Percentiles rank a stretch among this genome's conserved stretches.
Conservation (phyloP, 2,888 invertebrate species). For the Ariolimax columbianus region DNA sequence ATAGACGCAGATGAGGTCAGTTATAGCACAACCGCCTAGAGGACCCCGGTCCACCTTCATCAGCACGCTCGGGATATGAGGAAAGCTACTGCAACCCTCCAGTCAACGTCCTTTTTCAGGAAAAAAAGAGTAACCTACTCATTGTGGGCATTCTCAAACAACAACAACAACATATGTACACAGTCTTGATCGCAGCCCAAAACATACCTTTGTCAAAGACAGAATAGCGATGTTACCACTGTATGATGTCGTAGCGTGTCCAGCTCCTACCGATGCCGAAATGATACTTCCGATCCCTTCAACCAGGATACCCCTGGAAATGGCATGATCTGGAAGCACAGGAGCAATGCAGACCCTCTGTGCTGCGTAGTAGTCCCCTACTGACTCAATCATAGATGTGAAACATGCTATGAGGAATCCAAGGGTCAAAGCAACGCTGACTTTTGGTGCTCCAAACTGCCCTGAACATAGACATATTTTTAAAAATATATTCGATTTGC, state of each 20-base stretch:
- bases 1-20: too few species aligned
- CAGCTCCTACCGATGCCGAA: conserved; percentile 66
- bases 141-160: too few species aligned
- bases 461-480: conserved; percentile 57
- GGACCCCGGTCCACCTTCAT: too few species aligned
- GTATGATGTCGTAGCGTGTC: conserved; percentile 69
- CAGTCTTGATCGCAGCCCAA: too few species aligned
- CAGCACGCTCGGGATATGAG: too few species aligned
- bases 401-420: conserved; percentile 65
- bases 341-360: conserved; percentile 59
- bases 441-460: conserved; percentile 65
- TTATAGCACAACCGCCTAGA: too few species aligned
- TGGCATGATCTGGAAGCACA: conserved; percentile 65
- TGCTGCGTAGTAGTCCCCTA: conserved; percentile 68
- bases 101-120: too few species aligned
- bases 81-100: too few species aligned
- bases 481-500: too few species aligned
- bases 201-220: conserved; percentile 53
- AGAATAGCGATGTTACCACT: conserved; percentile 64
- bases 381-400: conserved; percentile 65
- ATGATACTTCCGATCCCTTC: conserved; percentile 66
- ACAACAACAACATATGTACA: too few species aligned
- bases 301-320: conserved; percentile 68
- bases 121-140: too few species aligned
- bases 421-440: conserved; percentile 62